Percentiles rank a stretch among this genome's conserved stretches.
Evolutionary conservation across 2,113 vertebrate species (phyloP).

Genomic region (Pandion haliaetus): DNA sequence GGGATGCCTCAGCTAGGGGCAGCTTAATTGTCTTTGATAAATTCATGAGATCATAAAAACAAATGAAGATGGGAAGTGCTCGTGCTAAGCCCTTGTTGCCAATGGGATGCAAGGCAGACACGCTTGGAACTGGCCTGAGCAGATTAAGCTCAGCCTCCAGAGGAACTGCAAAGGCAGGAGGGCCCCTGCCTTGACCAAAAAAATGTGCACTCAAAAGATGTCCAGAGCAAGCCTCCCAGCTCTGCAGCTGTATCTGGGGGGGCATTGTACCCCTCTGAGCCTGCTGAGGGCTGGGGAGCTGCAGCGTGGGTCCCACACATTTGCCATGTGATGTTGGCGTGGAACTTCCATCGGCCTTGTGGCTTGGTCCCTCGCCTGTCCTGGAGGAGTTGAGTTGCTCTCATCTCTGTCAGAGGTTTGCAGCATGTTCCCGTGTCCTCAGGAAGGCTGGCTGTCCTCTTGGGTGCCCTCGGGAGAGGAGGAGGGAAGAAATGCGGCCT

Average conservation of each 20-base stretch:
- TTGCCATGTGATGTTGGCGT: fast-evolving
- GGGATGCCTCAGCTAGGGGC: neutral
- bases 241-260: fast-evolving
- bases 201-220: fast-evolving
- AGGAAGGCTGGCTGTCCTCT: neutral
- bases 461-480: neutral
- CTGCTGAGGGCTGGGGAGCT: neutral
- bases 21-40: neutral
- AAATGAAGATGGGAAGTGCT: neutral
- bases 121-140: neutral
- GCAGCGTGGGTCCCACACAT: fast-evolving
- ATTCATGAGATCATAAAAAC: neutral
- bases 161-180: neutral
- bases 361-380: neutral
- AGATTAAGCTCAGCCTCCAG: neutral
- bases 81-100: neutral
- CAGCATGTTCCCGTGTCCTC: fast-evolving
- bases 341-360: fast-evolving
- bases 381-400: neutral
- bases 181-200: neutral
- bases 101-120: neutral
- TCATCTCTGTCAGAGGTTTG: neutral
- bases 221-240: neutral
- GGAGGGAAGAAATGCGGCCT: neutral
- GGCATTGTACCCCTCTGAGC: neutral